These are phyloP conservation scores for Pelobates cultripes DNA, from an alignment of 2,797 vertebrate species.

Conservation along the genomic window DNA sequence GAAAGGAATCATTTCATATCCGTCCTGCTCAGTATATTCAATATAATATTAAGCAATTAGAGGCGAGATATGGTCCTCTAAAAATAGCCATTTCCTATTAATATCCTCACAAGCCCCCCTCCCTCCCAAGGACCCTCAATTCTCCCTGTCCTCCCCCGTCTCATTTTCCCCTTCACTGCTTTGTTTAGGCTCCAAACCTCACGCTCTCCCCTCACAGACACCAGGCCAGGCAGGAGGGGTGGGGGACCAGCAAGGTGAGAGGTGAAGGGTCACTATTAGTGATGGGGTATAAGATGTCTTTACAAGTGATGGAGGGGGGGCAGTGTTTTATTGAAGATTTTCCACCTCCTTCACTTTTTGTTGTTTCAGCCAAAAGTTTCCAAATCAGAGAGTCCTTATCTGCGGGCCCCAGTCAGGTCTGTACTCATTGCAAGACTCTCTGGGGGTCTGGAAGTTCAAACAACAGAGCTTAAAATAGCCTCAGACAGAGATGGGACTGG, in stretches of 20 bases:
- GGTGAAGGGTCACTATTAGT: conserved; percentile 33
- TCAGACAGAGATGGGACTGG: conserved; percentile 24
- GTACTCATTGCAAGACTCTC: conserved; percentile 24
- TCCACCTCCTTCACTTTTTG: conserved; percentile 42
- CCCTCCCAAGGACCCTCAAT: neutral
- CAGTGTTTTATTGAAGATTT: conserved; percentile 23
- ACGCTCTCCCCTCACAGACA: conserved; percentile 27
- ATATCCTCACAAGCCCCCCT: no score
- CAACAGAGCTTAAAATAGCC: conserved; percentile 47
- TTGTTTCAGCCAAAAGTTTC: conserved; percentile 55
- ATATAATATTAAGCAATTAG: no score
- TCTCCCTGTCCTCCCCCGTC: neutral
- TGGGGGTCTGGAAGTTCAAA: conserved; percentile 48
- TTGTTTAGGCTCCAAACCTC: conserved; percentile 14
- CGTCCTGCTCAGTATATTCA: no score
- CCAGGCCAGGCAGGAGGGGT: neutral
- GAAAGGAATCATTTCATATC: no score
- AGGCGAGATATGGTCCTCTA: no score
- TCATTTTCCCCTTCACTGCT: conserved; percentile 43
- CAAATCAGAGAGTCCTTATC: conserved; percentile 49
- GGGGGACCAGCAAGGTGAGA: conserved; percentile 34
- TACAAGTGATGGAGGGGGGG: conserved; percentile 25
- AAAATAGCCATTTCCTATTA: no score
- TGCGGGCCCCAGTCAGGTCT: conserved; percentile 22
- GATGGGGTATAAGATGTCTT: conserved; percentile 50